Conservation (phyloP, 2,113 vertebrate species). For the Origma solitaria region DNA sequence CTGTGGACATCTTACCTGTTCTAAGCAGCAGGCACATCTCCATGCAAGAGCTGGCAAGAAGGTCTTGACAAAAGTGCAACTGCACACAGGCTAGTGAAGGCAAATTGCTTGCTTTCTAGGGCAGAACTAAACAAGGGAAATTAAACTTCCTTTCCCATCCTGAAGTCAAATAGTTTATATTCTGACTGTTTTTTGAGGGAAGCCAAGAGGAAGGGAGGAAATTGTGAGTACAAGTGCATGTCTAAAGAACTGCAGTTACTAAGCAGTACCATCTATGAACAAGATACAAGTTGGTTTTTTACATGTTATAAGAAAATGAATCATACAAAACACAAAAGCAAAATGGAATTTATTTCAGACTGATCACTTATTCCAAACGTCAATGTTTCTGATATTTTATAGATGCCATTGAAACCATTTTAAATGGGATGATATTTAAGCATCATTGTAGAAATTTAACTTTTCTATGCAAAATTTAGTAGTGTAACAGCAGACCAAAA, state of each 20-base stretch:
- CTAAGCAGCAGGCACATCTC: slow-evolving; percentile 65
- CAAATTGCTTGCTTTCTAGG: background rate
- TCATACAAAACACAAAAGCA: background rate
- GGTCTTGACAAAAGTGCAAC: background rate
- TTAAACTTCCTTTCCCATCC: background rate
- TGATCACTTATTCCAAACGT: background rate
- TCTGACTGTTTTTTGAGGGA: background rate
- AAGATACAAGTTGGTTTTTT: background rate
- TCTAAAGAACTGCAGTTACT: background rate
- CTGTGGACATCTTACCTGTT: slow-evolving; percentile 53
- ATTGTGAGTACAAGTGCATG: background rate
- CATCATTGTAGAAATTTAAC: background rate
- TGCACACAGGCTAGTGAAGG: background rate
- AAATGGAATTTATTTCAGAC: background rate
- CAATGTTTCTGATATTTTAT: background rate
- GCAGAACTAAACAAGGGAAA: background rate
- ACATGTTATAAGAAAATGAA: background rate
- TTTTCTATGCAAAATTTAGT: background rate
- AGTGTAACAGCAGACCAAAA: background rate
- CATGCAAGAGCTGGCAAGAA: slow-evolving; percentile 58
- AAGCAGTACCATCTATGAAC: background rate
- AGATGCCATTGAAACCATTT: background rate
- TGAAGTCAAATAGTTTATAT: background rate
- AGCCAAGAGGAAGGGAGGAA: background rate
- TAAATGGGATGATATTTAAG: background rate